phyloP scores from a whole-genome alignment of 2,113 vertebrate genomes.

The Lophotis ruficrista region DNA sequence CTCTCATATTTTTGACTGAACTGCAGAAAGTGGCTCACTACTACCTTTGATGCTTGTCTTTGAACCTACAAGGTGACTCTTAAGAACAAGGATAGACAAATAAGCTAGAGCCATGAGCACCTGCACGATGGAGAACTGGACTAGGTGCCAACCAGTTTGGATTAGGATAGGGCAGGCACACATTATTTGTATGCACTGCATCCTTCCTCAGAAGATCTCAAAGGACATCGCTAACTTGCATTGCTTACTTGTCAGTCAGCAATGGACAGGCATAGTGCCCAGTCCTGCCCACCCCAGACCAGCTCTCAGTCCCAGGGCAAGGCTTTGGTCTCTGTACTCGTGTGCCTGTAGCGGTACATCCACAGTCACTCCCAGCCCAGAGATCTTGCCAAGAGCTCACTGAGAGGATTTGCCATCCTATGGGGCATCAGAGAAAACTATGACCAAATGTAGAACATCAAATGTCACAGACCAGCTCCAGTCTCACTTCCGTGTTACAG shows the following conservation, averaged over 20 bases:
- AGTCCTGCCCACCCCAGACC: neutral
- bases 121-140: neutral
- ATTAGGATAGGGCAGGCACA: too few relatives aligned
- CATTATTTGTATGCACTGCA: neutral
- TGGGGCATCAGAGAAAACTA: neutral
- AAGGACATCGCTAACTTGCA: neutral
- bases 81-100: neutral
- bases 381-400: neutral
- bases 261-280: too few relatives aligned
- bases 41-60: neutral
- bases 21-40: neutral
- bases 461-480: neutral
- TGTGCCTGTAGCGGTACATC: neutral
- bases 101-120: neutral
- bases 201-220: neutral
- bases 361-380: neutral
- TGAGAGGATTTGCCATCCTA: neutral
- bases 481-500: neutral
- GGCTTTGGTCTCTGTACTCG: too few relatives aligned
- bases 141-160: neutral
- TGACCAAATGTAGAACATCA: neutral
- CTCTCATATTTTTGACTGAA: neutral
- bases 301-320: accelerated
- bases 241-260: neutral
- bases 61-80: neutral